Evolutionary conservation across 1,140 invertebrate species (phyloP).

Genomic region (Caenorhabditis inopinata): DNA sequence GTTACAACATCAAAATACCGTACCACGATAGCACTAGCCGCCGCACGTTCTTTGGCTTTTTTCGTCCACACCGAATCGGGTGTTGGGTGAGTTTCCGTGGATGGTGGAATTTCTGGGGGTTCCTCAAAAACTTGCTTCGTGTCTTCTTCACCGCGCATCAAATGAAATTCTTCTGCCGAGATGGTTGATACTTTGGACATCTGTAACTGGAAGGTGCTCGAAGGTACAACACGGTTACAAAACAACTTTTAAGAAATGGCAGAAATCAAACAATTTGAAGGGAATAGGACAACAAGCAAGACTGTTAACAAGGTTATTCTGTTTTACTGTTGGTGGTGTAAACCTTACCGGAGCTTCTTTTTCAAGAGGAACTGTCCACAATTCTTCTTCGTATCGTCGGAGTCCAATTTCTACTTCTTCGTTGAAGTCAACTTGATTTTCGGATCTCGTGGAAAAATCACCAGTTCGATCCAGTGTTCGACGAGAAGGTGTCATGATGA

Average conservation of each 20-base stretch:
- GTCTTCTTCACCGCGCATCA: conserved; percentile 52
- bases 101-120: conserved; percentile 25
- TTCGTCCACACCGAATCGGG: conserved; percentile 58
- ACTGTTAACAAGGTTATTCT: not conserved
- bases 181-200: conserved; percentile 45
- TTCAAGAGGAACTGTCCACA: conserved; percentile 71
- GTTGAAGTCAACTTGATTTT: conserved; percentile 77
- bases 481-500: conserved; percentile 85
- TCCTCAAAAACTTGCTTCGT: conserved; percentile 48
- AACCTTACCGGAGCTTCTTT: conserved; percentile 32
- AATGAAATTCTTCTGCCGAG: conserved; percentile 41
- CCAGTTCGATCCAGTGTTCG: conserved; percentile 79
- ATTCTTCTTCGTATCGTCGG: conserved; percentile 87
- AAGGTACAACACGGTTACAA: conserved; percentile 33
- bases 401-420: conserved; percentile 95
- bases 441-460: conserved; percentile 75
- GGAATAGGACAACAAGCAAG: not conserved
- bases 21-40: conserved; percentile 59
- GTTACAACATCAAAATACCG: not conserved
- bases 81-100: conserved; percentile 29
- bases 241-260: not conserved
- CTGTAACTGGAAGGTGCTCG: conserved; percentile 23
- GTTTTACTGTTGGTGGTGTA: not conserved
- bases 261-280: not conserved
- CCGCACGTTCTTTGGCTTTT: conserved; percentile 61